These are phyloP conservation scores for Catocala fraxini DNA, from an alignment of 2,888 invertebrate genomes.

Conservation along the genomic window DNA sequence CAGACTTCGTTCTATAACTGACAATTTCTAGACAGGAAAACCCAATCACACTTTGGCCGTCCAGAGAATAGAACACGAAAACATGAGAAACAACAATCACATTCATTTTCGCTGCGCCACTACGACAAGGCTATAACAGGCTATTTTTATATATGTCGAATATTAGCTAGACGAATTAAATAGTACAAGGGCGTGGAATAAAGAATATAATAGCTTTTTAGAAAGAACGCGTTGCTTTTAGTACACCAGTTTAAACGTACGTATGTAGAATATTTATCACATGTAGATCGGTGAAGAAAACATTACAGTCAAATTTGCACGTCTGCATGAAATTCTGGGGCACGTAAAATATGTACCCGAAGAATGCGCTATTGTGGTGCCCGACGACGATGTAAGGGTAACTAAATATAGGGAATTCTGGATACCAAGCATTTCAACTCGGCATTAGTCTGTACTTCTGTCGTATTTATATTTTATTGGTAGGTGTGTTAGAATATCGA, in stretches of 20 bases:
- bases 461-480: constrained; percentile 14
- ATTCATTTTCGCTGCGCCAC: too few species aligned
- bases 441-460: constrained; percentile 19
- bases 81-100: too few species aligned
- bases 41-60: too few species aligned
- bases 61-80: too few species aligned
- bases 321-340: constrained; percentile 39
- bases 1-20: too few species aligned
- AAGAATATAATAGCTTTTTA: too few species aligned
- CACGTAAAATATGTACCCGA: constrained; percentile 46
- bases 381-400: constrained; percentile 24
- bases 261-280: constrained; percentile 30
- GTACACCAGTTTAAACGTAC: constrained; percentile 4
- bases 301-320: constrained; percentile 39
- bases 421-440: constrained; percentile 35
- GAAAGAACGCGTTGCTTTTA: too few species aligned
- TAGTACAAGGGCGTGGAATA: too few species aligned
- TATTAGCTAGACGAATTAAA: too few species aligned
- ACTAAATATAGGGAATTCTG: constrained; percentile 30
- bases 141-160: too few species aligned
- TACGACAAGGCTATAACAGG: too few species aligned
- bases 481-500: not conserved
- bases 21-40: too few species aligned
- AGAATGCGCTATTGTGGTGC: constrained; percentile 43
- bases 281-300: constrained; percentile 25